Base-by-base conservation (phyloP, 2,113 vertebrate genomes). In the Crotophaga sulcirostris region DNA sequence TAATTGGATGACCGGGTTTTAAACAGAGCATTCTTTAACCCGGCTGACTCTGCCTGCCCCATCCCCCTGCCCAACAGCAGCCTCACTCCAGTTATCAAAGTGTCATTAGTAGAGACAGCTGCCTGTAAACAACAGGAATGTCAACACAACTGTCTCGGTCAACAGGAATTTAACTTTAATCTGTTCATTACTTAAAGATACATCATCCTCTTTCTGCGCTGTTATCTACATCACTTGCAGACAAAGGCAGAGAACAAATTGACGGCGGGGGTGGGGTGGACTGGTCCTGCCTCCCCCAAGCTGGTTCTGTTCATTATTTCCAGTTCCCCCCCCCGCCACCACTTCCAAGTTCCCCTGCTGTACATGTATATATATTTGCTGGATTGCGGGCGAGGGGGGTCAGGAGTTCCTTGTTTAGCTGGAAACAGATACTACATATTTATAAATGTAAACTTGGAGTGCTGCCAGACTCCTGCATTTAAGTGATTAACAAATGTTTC, bases 401-500 rank as follows among this genome's bases (percentile, higher is more conserved):
- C 93, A 54, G 91, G 79, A 94, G 93, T 90, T 91, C 90, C 89
- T 96, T 60, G 93, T 97, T 93, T 94, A 52, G 94, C 96, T 97
- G 97, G 91, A 97, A 97, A 97, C 89, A 93, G 95, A 97, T 86
- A 95, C 96, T 94, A 90, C 97, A 96, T 96, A 97, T 98, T 98
- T 98, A 97, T 97, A 97, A 98, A 98, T 96, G 98, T 97, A 98
- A 98, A 98, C 97, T 98, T 99, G 98, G 98, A 97, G 77, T 52
- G 55, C 95, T 40, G 98, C 98, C 98, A 98, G 97, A 60, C 96
- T 97, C 97, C 98, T 97, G 98, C 98, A 94, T 98, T 98, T 98
- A 98, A 98, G 98, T 84, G 98, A 98, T 98, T 98, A 98, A 98
- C 98, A 98, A 98, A 98, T 96, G 98, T 98, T 98, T 97, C 97